Conservation (phyloP, 2,888 invertebrate species). For the Gisinianus flammeolus region DNA sequence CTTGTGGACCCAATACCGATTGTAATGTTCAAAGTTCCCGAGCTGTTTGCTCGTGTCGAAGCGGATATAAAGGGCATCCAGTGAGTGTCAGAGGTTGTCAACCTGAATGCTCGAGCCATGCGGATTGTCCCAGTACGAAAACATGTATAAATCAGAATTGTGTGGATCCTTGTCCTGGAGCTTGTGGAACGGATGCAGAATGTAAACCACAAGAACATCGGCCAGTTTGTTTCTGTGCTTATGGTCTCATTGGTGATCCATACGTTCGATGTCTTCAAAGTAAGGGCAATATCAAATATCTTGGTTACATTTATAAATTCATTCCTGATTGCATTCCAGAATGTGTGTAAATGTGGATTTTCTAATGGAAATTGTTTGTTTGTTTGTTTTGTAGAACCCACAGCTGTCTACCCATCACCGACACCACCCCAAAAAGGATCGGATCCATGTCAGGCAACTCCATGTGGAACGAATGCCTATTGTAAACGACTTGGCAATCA, state of each 20-base stretch:
- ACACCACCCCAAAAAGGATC: no score
- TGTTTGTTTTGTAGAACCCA: no score
- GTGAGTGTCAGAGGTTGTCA: constrained; percentile 62
- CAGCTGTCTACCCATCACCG: no score
- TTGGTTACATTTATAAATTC: not conserved
- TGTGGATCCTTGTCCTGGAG: constrained; percentile 63
- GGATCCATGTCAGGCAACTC: constrained; percentile 77
- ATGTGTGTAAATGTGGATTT: no score
- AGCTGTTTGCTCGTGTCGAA: constrained; percentile 78
- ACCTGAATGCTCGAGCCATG: constrained; percentile 81
- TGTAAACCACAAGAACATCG: constrained; percentile 65
- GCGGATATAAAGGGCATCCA: constrained; percentile 82
- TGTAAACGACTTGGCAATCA: constrained; percentile 65
- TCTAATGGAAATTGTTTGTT: no score
- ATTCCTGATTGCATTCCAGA: not conserved
- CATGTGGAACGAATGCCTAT: constrained; percentile 77
- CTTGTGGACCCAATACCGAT: constrained; percentile 79
- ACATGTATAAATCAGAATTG: constrained; percentile 67
- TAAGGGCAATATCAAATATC: constrained; percentile 43
- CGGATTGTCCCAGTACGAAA: constrained; percentile 74
- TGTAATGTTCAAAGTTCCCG: constrained; percentile 74
- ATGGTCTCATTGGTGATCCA: constrained; percentile 79
- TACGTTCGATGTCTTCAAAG: constrained; percentile 65
- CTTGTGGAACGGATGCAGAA: constrained; percentile 71
- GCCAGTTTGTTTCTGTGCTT: constrained; percentile 75